Evolutionary conservation across 2,888 invertebrate genomes (phyloP).

Genomic region (Cotesia congregata): DNA sequence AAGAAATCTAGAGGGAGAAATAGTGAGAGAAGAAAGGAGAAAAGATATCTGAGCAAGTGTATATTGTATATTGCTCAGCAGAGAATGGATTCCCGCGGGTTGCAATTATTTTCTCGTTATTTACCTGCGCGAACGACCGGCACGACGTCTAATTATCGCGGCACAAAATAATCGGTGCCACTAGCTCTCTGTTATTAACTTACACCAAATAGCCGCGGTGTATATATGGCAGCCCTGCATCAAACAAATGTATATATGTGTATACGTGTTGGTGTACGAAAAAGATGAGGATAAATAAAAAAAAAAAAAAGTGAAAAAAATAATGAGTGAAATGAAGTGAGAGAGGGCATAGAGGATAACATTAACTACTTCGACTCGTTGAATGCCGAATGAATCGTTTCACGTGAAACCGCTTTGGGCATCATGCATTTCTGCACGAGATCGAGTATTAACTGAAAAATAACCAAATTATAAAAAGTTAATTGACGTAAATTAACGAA

Average conservation of each 20-base stretch:
- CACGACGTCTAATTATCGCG: conserved; percentile 66
- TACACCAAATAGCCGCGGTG: conserved; percentile 52
- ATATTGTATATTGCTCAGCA: conserved; percentile 46
- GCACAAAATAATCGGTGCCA: conserved; percentile 58
- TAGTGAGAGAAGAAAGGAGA: background rate
- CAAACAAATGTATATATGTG: conserved; percentile 28
- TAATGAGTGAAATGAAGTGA: conserved; percentile 33
- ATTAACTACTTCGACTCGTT: conserved; percentile 5
- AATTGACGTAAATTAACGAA: conserved; percentile 6
- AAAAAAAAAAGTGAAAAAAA: background rate
- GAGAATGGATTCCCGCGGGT: conserved; percentile 51
- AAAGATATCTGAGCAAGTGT: conserved; percentile 39
- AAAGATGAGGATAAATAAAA: conserved; percentile 20
- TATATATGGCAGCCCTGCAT: conserved; percentile 18
- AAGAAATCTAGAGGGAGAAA: background rate
- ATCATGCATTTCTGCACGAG: conserved; percentile 66
- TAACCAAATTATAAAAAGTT: background rate
- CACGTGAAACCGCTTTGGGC: conserved; percentile 66
- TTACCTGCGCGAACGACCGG: conserved; percentile 56
- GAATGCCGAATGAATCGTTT: conserved; percentile 56
- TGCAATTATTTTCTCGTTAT: conserved; percentile 69
- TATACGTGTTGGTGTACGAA: background rate
- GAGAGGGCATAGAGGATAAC: conserved; percentile 23
- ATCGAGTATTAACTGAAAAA: conserved; percentile 51
- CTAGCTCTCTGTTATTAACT: conserved; percentile 60